phyloP scores from a whole-genome alignment of 2,888 invertebrate species.

The Rhyacophila evoluta region DNA sequence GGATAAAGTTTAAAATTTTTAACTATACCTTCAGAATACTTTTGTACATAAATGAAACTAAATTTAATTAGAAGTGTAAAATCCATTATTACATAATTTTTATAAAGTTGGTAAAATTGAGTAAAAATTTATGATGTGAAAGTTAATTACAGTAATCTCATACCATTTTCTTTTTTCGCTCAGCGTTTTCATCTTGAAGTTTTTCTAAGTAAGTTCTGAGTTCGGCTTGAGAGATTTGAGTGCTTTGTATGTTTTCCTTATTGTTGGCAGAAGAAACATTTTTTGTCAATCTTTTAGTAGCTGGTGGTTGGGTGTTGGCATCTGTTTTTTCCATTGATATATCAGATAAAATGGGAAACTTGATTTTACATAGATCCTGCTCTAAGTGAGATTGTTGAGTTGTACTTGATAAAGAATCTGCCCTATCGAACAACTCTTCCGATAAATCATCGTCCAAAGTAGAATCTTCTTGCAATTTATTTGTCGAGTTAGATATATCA shows the following conservation, averaged over 20 bases:
- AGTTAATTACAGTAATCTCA: no score
- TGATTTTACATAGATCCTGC: not conserved
- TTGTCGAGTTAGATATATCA: not conserved
- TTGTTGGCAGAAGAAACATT: not conserved
- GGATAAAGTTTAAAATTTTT: no score
- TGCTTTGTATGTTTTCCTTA: not conserved
- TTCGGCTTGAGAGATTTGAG: not conserved
- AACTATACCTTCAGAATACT: no score
- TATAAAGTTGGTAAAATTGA: no score
- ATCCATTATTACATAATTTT: no score
- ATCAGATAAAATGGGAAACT: not conserved
- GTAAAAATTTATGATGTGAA: no score
- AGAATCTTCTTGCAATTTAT: not conserved
- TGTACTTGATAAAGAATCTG: not conserved
- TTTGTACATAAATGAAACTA: no score
- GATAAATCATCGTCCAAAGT: not conserved
- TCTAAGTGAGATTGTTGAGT: not conserved
- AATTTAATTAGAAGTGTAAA: no score
- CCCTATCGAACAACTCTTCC: not conserved
- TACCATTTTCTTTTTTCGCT: constrained; percentile 30
- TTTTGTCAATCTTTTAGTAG: not conserved
- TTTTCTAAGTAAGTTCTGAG: not conserved
- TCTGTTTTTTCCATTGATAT: not conserved
- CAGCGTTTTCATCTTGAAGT: constrained; percentile 6
- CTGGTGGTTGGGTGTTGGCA: not conserved